Evolutionary conservation across 1,140 invertebrate species (phyloP).

Genomic region (Melipona quadrifasciata): DNA sequence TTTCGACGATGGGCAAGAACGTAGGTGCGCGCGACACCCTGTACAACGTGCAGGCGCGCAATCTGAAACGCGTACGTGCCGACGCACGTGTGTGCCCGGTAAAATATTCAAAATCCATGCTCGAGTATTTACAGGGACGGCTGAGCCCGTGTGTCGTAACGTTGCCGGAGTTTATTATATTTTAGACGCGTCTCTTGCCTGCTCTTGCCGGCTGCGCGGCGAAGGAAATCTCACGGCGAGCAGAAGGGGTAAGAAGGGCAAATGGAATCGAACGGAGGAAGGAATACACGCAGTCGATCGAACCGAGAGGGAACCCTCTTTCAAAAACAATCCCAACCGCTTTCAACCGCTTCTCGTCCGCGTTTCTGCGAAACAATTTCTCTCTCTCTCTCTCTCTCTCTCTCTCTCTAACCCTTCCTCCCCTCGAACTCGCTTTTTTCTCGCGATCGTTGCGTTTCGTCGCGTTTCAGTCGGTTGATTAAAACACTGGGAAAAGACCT

Average conservation of each 20-base stretch:
- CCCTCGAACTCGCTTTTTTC: background rate
- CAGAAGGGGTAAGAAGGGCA: background rate
- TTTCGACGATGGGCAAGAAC: background rate
- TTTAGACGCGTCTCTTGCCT: constrained; percentile 60
- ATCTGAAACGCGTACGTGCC: constrained; percentile 29
- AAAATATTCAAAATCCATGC: constrained; percentile 70
- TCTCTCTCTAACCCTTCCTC: background rate
- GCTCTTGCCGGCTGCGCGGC: constrained; percentile 24
- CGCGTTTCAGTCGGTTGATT: background rate
- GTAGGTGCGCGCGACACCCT: background rate
- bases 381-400: too few relatives aligned
- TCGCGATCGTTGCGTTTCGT: background rate
- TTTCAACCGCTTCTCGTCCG: background rate
- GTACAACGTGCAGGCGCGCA: background rate
- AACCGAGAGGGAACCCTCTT: constrained; percentile 19
- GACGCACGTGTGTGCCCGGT: constrained; percentile 34
- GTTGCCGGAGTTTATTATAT: constrained; percentile 64
- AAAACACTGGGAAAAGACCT: background rate
- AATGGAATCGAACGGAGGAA: constrained; percentile 34
- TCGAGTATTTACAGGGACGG: constrained; percentile 62
- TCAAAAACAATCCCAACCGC: constrained; percentile 9
- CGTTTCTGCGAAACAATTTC: background rate
- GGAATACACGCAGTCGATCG: constrained; percentile 38
- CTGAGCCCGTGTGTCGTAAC: constrained; percentile 53
- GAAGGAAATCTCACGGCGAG: constrained; percentile 31